Conservation (phyloP, 2,113 vertebrate species). For the Thamnophis sirtalis region DNA sequence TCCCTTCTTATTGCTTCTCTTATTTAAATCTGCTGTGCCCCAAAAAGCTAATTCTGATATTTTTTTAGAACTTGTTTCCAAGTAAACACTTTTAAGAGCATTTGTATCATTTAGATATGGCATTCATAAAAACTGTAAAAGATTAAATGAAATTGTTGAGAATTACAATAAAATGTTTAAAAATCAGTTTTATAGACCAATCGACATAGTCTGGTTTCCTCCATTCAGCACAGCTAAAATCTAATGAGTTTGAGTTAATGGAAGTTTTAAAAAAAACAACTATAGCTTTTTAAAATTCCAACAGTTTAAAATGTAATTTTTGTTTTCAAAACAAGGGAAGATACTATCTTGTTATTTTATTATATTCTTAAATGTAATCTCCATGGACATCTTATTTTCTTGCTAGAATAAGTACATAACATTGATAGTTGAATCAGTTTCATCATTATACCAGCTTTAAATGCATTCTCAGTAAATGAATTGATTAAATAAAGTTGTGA, state of each 20-base stretch:
- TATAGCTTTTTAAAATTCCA: not conserved
- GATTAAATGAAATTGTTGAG: not conserved
- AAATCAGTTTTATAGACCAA: slow-evolving; percentile 28
- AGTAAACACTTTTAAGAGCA: not conserved
- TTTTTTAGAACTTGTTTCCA: not conserved
- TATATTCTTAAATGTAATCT: accelerated
- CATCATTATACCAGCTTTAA: not conserved
- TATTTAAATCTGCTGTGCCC: slow-evolving; percentile 22
- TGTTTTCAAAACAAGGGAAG: not conserved
- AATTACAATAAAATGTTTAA: slow-evolving; percentile 50
- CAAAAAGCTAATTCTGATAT: not conserved
- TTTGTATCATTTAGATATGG: slow-evolving; percentile 23
- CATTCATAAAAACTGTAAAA: slow-evolving; percentile 4
- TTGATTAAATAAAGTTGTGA: not conserved
- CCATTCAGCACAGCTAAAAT: not conserved
- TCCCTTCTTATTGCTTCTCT: slow-evolving; percentile 11
- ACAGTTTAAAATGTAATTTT: not conserved
- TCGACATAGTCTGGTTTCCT: not conserved
- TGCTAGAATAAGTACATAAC: not conserved
- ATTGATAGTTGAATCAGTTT: accelerated
- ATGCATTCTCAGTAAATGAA: not conserved
- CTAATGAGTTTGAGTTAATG: not conserved
- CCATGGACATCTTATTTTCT: not conserved
- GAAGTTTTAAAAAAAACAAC: not conserved
- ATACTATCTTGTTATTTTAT: not conserved